Evolutionary conservation across 1,140 invertebrate species (phyloP), one percentile per base, ranked within the genome.

Genomic region (Argopecten irradians): DNA sequence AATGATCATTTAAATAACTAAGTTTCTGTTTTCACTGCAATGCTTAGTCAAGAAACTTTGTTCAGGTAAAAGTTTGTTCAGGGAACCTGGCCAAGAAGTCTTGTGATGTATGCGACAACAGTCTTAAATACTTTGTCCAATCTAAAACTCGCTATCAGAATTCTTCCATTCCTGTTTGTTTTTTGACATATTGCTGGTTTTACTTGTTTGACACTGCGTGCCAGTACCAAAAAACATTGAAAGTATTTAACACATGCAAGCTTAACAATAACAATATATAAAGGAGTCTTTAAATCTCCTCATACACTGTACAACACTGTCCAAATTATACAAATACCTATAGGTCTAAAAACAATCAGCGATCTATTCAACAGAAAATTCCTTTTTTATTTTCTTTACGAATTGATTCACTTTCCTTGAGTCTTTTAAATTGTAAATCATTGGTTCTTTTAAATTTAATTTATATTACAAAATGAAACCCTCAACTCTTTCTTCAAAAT

Each of bases 191-290:
- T 8, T 71, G 1, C 55, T 71, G 43, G 19, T 46, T 46, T 46
- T 19, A 46, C 28, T 71, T 71, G 55, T 71, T 5, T n/a, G 19
- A 71, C 55, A 71, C 1, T 71, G 55, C 1, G 16, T 0, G 55
- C 55, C 55, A 71, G n/a, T n/a, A n/a, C n/a, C n/a, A n/a, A 71
- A 71, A 39, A 28, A n/a, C 16, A 5, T 71, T 28, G 7, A 71
- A n/a, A n/a, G n/a, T n/a, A 71, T 71, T 71, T 16, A 22, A 71
- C 55, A 71, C 55, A 71, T 71, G 55, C 55, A 71, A 71, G 55
- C 55, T 71, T 71, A 71, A 71, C 55, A 71, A 71, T 71, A 71
- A 71, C 55, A 71, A 71, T 71, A 71, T 71, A 71, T 71, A 71
- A 46, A n/a, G n/a, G 43, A 46, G 55, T 5, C 55, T 71, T 71